A percentile compares a stretch with the other conserved stretches of the same genome.
These are phyloP conservation scores for Agrypnia vestita DNA, from an alignment of 1,140 invertebrate species.

Conservation along the genomic window DNA sequence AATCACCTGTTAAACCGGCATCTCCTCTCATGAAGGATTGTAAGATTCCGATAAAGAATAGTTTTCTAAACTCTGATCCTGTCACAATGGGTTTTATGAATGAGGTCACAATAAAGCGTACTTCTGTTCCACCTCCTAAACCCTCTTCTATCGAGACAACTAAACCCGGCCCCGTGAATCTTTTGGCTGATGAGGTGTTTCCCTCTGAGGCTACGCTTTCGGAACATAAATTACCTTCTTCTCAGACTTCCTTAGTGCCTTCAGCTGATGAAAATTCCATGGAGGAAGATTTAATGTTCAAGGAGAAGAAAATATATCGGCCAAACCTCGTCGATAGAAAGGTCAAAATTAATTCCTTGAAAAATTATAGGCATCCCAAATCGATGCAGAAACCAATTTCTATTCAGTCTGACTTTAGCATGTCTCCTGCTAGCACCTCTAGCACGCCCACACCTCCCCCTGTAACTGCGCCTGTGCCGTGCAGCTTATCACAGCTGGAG, in stretches of 20 bases:
- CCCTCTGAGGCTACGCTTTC: slow-evolving; percentile 68
- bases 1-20: slow-evolving; percentile 17
- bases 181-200: slow-evolving; percentile 69
- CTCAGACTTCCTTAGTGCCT: slow-evolving; percentile 20
- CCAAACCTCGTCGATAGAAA: slow-evolving; percentile 61
- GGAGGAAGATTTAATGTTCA: slow-evolving; percentile 48
- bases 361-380: slow-evolving; percentile 71
- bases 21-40: slow-evolving; percentile 44
- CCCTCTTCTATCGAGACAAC: not conserved
- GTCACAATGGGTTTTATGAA: slow-evolving; percentile 45
- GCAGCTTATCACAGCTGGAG: slow-evolving; percentile 68
- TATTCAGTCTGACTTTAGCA: slow-evolving; percentile 44
- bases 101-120: slow-evolving; percentile 57
- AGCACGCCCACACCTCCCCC: slow-evolving; percentile 56
- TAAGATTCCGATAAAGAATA: slow-evolving; percentile 55
- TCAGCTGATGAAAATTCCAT: slow-evolving; percentile 50
- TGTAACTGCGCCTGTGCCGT: slow-evolving; percentile 61
- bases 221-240: slow-evolving; percentile 47
- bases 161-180: slow-evolving; percentile 62
- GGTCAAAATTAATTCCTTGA: slow-evolving; percentile 69
- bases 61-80: slow-evolving; percentile 11
- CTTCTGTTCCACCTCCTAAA: slow-evolving; percentile 9
- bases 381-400: slow-evolving; percentile 53
- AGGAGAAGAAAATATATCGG: slow-evolving; percentile 55
- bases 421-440: slow-evolving; percentile 53